Evolutionary conservation across 2,797 vertebrate species (phyloP).

Genomic region (Jordanella pulchra): DNA sequence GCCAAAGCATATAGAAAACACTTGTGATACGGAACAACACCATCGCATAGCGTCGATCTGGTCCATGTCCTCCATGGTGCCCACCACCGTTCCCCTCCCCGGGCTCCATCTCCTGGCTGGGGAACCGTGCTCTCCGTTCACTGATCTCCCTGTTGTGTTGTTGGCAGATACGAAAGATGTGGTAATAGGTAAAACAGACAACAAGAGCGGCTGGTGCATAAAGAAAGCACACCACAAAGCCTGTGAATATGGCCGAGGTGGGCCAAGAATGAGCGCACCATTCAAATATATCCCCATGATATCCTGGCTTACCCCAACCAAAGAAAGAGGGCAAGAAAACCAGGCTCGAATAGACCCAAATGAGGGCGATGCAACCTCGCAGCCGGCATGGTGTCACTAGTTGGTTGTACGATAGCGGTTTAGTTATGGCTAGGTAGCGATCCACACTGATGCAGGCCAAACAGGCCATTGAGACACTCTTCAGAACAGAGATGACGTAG

Average conservation of each 20-base stretch:
- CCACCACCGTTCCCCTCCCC: slow-evolving; percentile 80
- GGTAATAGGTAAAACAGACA: slow-evolving; percentile 98
- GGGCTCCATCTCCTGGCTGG: slow-evolving; percentile 91
- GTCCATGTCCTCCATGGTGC: slow-evolving; percentile 87
- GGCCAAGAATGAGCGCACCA: slow-evolving; percentile 98
- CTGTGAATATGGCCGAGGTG: slow-evolving; percentile 95
- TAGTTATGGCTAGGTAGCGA: slow-evolving; percentile 96
- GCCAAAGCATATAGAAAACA: slow-evolving; percentile 98
- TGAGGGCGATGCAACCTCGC: slow-evolving; percentile 91
- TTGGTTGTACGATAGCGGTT: slow-evolving; percentile 97
- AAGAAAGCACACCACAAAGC: slow-evolving; percentile 95
- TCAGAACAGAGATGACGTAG: slow-evolving; percentile 97
- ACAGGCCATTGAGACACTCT: slow-evolving; percentile 98
- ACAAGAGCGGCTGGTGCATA: slow-evolving; percentile 96
- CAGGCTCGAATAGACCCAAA: slow-evolving; percentile 95
- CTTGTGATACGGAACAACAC: slow-evolving; percentile 98
- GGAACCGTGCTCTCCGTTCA: slow-evolving; percentile 92
- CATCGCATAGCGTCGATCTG: slow-evolving; percentile 95
- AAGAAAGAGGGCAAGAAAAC: slow-evolving; percentile 98
- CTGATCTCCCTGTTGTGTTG: slow-evolving; percentile 98
- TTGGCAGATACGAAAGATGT: slow-evolving; percentile 98
- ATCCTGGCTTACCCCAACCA: slow-evolving; percentile 98
- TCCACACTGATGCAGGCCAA: slow-evolving; percentile 97
- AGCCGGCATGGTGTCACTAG: slow-evolving; percentile 96
- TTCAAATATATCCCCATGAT: slow-evolving; percentile 98